Conservation (phyloP, 2,113 vertebrate species). For the Eira barbara region DNA sequence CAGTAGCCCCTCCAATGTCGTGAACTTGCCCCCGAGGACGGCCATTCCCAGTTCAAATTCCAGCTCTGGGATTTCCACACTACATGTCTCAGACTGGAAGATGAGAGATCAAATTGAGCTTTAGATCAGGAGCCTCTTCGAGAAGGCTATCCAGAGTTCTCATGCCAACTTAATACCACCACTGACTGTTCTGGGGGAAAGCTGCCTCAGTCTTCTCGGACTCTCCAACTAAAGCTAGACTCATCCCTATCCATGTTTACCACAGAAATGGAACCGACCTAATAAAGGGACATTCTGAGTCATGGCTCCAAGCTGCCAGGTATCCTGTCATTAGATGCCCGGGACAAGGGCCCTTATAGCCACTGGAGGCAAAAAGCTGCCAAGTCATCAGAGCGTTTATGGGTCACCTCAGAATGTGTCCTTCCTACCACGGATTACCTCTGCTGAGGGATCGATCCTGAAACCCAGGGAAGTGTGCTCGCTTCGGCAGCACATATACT, state of each 20-base stretch:
- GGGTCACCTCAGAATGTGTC: background rate
- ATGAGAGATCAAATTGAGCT: background rate
- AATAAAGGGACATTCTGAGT: constrained; percentile 15
- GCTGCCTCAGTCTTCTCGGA: background rate
- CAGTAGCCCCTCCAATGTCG: constrained; percentile 95
- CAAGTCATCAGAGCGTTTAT: background rate
- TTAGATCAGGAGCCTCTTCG: background rate
- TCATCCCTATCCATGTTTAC: background rate
- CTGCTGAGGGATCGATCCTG: background rate
- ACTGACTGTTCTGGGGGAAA: background rate
- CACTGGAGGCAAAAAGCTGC: background rate
- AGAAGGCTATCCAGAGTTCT: constrained; percentile 14
- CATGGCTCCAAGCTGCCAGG: background rate
- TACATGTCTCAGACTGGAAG: constrained; percentile 92
- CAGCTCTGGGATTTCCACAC: constrained; percentile 91
- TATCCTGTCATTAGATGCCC: background rate
- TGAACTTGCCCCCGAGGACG: constrained; percentile 94
- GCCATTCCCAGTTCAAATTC: constrained; percentile 98
- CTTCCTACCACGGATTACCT: background rate
- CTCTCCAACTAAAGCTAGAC: background rate
- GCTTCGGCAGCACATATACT: too few species aligned
- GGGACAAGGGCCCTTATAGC: background rate
- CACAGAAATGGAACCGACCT: background rate
- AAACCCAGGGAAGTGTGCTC: background rate
- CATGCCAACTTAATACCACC: background rate